phyloP scores from a whole-genome alignment of 2,113 vertebrate genomes.

The Eretmochelys imbricata region DNA sequence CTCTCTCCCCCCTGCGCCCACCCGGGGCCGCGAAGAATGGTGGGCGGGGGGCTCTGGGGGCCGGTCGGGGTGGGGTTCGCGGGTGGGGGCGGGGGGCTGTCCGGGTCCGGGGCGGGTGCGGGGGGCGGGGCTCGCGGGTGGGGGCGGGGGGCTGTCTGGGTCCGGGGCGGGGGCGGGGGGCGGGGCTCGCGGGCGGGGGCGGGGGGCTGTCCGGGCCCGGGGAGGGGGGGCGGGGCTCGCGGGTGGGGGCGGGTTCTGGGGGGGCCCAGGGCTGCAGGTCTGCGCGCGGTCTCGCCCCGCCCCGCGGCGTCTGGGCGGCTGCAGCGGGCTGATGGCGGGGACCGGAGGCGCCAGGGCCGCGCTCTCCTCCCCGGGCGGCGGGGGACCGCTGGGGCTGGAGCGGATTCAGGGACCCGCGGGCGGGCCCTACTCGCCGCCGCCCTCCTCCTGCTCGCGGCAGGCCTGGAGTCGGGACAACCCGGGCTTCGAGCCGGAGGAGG shows the following conservation, averaged over 20 bases:
- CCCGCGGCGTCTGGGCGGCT: not conserved
- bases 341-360: not conserved
- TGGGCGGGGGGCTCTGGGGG: not conserved
- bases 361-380: conserved; percentile 30
- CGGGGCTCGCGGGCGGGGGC: not conserved
- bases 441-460: conserved; percentile 87
- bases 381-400: conserved; percentile 69
- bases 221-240: not conserved
- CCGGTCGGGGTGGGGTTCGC: not conserved
- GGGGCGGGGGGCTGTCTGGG: not conserved
- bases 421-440: conserved; percentile 82
- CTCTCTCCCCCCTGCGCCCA: not conserved
- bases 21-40: not conserved
- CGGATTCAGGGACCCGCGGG: conserved; percentile 49
- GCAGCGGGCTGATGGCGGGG: conserved; percentile 48
- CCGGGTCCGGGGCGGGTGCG: not conserved
- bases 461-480: conserved; percentile 97
- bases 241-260: not conserved
- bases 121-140: not conserved
- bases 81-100: not conserved
- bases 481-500: conserved; percentile 92
- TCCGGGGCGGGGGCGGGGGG: not conserved
- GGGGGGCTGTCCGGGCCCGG: not conserved
- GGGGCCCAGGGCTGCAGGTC: not conserved
- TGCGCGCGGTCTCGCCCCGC: not conserved